Percentiles rank a stretch among this genome's conserved stretches.
phyloP scores from a whole-genome alignment of 2,113 vertebrate species.

The Cebus imitator region DNA sequence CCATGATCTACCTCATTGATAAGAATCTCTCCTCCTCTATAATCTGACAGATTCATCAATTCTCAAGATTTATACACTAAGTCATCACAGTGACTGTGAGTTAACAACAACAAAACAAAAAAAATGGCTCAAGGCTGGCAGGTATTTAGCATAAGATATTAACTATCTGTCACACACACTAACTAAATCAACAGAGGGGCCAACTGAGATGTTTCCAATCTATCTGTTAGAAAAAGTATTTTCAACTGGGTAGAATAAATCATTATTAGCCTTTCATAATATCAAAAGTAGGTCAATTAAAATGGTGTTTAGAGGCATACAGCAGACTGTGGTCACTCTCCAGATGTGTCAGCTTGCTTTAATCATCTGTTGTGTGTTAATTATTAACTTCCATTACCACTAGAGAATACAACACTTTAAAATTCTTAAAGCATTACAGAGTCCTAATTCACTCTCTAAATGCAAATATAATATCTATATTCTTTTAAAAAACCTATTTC shows the following conservation, averaged over 20 bases:
- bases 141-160: neutral
- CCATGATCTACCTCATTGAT: neutral
- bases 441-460: conserved; percentile 70
- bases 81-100: neutral
- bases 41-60: neutral
- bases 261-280: neutral
- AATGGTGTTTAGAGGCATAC: neutral
- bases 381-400: neutral
- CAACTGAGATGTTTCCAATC: neutral
- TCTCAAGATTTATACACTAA: neutral
- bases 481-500: conserved; percentile 76
- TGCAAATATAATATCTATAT: conserved; percentile 66
- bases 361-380: conserved; percentile 1
- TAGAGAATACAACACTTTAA: conserved; percentile 9
- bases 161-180: neutral
- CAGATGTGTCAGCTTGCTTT: conserved; percentile 24
- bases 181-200: neutral
- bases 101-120: neutral
- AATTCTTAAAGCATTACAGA: conserved; percentile 58
- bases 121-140: neutral
- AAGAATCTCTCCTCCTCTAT: conserved; percentile 32
- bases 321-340: neutral
- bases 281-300: neutral
- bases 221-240: neutral
- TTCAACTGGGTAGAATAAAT: neutral